Conservation (phyloP, 2,888 invertebrate genomes). For the Osmoderma eremita region DNA sequence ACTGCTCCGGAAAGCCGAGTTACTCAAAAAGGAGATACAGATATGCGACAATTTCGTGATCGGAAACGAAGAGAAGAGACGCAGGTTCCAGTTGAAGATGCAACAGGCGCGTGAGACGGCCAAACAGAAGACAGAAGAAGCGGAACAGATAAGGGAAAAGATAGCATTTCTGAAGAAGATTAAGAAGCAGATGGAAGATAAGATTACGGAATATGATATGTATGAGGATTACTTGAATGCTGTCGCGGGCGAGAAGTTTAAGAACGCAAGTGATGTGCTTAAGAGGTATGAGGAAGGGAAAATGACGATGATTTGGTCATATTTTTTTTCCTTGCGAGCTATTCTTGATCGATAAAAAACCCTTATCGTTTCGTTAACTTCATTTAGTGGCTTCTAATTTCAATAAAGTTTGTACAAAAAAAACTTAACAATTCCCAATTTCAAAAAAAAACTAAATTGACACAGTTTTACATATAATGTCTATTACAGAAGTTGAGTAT, state of each 20-base stretch:
- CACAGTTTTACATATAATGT: too few species aligned
- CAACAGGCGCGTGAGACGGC: neutral
- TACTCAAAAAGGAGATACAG: neutral
- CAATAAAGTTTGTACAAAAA: too few species aligned
- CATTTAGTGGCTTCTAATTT: too few species aligned
- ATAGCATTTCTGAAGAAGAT: neutral
- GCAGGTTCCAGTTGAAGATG: constrained; percentile 12
- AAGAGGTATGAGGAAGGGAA: constrained; percentile 19
- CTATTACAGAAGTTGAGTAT: too few species aligned
- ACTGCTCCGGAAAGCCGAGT: neutral
- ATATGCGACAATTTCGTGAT: constrained; percentile 20
- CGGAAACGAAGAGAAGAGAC: constrained; percentile 29
- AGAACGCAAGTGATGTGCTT: constrained; percentile 13
- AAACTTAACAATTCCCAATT: too few species aligned
- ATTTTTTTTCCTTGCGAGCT: too few species aligned
- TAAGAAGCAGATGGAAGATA: constrained; percentile 24
- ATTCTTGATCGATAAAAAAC: too few species aligned
- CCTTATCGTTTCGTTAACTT: too few species aligned
- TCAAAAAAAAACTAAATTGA: too few species aligned
- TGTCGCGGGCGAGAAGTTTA: constrained; percentile 8
- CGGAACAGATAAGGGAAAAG: neutral
- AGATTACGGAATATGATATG: constrained; percentile 18
- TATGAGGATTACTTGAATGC: constrained; percentile 16
- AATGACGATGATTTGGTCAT: too few species aligned
- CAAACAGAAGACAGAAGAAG: neutral